Evolutionary conservation across 2,113 vertebrate species (phyloP).

Genomic region (Grammomys surdaster): DNA sequence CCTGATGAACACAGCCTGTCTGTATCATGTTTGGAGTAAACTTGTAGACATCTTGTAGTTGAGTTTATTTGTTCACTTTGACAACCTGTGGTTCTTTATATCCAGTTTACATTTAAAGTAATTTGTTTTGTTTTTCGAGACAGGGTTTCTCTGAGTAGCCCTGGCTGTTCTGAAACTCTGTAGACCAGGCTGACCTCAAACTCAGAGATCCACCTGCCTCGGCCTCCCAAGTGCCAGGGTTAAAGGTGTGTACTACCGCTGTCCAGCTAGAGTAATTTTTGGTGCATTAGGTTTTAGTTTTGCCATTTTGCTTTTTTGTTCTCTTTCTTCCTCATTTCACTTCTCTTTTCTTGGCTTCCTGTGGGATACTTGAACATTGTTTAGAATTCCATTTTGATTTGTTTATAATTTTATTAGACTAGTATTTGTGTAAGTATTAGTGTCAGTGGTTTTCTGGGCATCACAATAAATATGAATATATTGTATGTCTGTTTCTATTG

Average conservation of each 20-base stretch:
- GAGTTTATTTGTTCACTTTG: too few relatives aligned
- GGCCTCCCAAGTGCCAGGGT: background rate
- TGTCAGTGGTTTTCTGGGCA: background rate
- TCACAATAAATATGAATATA: background rate
- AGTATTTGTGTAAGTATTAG: background rate
- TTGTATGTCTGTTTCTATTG: background rate
- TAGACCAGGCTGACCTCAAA: background rate
- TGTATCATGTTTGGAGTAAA: too few relatives aligned
- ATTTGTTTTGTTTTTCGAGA: too few relatives aligned
- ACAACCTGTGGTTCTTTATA: too few relatives aligned
- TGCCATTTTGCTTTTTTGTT: background rate
- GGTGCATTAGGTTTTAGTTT: background rate
- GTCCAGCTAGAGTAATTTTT: background rate
- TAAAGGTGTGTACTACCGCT: background rate
- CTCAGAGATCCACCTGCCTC: background rate
- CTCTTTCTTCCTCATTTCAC: background rate
- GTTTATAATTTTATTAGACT: background rate
- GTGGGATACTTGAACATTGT: background rate
- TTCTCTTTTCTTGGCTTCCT: background rate
- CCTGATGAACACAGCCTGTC: too few relatives aligned
- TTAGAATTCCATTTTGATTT: background rate
- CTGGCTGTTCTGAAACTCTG: background rate
- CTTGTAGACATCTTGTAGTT: too few relatives aligned
- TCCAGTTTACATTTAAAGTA: too few relatives aligned
- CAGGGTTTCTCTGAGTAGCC: too few relatives aligned